Conservation (phyloP, 1,140 invertebrate species). For the Drosophila ohnishii region DNA sequence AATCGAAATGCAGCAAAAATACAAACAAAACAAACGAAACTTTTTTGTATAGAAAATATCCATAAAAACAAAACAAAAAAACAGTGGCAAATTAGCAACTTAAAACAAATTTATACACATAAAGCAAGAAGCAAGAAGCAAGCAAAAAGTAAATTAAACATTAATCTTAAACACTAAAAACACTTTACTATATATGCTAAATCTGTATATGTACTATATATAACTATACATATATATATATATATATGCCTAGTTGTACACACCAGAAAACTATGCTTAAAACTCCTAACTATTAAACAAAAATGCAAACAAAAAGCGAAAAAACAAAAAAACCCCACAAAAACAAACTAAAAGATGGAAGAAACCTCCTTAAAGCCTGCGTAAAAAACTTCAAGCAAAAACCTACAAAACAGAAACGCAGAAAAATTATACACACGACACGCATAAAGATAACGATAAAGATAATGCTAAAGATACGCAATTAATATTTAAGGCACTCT, state of each 20-base stretch:
- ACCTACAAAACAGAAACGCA: constrained; percentile 17
- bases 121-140: constrained; percentile 45
- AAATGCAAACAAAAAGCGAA: constrained; percentile 38
- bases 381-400: constrained; percentile 19
- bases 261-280: constrained; percentile 69
- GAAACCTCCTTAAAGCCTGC: constrained; percentile 54
- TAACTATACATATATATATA: constrained; percentile 47
- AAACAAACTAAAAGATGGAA: constrained; percentile 59
- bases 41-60: constrained; percentile 61
- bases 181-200: constrained; percentile 65
- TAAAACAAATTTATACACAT: constrained; percentile 49
- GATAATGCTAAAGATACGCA: constrained; percentile 51
- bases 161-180: constrained; percentile 53
- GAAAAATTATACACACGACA: constrained; percentile 32
- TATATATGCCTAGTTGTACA: constrained; percentile 50
- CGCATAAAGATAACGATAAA: constrained; percentile 45
- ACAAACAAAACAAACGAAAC: constrained; percentile 20
- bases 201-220: constrained; percentile 68
- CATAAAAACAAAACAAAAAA: constrained; percentile 44
- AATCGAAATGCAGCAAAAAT: constrained; percentile 46
- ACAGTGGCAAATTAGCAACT: constrained; percentile 60
- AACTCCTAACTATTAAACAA: constrained; percentile 69
- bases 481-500: constrained; percentile 69
- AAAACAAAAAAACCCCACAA: constrained; percentile 44
- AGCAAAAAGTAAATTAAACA: constrained; percentile 50